These are phyloP conservation scores for Caenorhabditis angaria DNA, from an alignment of 2,888 invertebrate species.

Conservation along the genomic window DNA sequence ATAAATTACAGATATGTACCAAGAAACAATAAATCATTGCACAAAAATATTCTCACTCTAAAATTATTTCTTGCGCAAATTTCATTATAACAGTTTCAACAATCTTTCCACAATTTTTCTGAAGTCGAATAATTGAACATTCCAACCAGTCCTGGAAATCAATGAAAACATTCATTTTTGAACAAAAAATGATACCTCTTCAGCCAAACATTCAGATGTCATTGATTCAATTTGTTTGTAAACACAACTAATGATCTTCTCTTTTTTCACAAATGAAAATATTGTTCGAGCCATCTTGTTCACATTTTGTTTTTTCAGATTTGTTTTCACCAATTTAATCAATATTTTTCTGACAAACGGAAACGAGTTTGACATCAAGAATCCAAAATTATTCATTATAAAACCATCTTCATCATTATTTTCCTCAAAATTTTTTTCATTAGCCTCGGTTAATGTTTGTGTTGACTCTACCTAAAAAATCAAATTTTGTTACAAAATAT, in stretches of 20 bases:
- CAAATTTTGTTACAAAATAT: too few relatives aligned
- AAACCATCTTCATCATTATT: too few relatives aligned
- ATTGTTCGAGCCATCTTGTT: background rate
- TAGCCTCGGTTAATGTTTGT: too few relatives aligned
- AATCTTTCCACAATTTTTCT: background rate
- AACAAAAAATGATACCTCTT: background rate
- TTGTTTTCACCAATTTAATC: background rate
- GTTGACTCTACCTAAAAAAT: too few relatives aligned
- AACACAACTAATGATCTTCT: background rate
- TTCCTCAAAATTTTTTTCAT: too few relatives aligned
- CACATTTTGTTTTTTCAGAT: background rate
- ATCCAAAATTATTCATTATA: too few relatives aligned
- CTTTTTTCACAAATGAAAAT: background rate
- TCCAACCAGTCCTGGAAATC: background rate
- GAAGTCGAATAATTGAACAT: background rate
- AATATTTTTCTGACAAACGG: background rate
- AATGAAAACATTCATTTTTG: background rate
- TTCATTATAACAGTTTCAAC: background rate
- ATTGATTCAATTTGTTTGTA: background rate
- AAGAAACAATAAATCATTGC: too few relatives aligned
- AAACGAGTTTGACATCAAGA: background rate
- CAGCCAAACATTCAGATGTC: background rate
- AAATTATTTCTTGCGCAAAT: background rate
- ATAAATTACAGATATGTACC: background rate
- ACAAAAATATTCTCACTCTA: background rate